phyloP scores from a whole-genome alignment of 2,113 vertebrate genomes.

The Solea senegalensis region DNA sequence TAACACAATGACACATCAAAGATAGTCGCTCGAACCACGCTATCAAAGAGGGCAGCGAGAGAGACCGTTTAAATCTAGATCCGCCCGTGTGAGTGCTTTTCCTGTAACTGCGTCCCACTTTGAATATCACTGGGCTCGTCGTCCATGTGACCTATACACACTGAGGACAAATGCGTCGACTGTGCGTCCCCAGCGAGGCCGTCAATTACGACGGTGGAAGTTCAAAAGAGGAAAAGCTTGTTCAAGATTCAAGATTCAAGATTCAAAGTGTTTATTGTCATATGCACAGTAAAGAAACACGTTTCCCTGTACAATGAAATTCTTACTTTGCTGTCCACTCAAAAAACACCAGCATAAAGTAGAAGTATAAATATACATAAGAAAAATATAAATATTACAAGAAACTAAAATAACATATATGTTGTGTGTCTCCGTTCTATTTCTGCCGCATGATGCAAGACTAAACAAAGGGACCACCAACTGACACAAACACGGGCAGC shows the following conservation, averaged over 20 bases:
- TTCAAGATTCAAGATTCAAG: no score
- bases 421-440: slow-evolving; percentile 30
- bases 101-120: slow-evolving; percentile 16
- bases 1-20: slow-evolving; percentile 16
- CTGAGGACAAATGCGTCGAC: slow-evolving; percentile 36
- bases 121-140: slow-evolving; percentile 2
- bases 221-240: neutral
- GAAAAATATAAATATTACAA: no score
- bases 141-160: slow-evolving; percentile 30
- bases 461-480: slow-evolving; percentile 71
- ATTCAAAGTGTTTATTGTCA: no score
- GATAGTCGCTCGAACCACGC: slow-evolving; percentile 11
- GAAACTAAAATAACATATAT: no score
- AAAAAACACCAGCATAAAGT: no score
- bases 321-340: no score
- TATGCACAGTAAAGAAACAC: no score
- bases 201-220: slow-evolving; percentile 56
- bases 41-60: neutral
- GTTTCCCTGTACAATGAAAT: no score
- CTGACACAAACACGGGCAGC: slow-evolving; percentile 47
- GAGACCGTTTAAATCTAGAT: neutral
- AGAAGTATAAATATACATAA: no score
- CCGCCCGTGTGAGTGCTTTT: neutral
- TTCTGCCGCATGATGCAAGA: slow-evolving; percentile 52
- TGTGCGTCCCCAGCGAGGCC: slow-evolving; percentile 50